A percentile compares a stretch with the other conserved stretches of the same genome.
These are phyloP conservation scores for Mola mola DNA, from an alignment of 2,113 vertebrate species.

Conservation along the genomic window DNA sequence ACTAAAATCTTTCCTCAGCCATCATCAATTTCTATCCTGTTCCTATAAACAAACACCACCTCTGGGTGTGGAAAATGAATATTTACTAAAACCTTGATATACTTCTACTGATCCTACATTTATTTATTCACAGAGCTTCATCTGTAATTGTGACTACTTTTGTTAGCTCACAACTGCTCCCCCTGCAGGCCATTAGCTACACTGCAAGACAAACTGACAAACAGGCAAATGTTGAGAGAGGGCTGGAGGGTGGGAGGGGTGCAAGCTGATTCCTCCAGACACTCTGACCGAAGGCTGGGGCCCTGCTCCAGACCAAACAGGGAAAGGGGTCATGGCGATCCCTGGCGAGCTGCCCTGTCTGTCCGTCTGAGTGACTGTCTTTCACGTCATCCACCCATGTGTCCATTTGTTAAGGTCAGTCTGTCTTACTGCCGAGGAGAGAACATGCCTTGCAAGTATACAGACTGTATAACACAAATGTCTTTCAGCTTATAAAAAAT, in stretches of 20 bases:
- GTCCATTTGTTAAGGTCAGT: too few relatives aligned
- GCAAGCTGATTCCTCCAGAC: conserved; percentile 76
- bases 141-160: too few relatives aligned
- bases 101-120: neutral
- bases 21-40: neutral
- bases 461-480: too few relatives aligned
- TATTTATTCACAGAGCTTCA: too few relatives aligned
- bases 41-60: neutral
- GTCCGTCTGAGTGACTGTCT: conserved; percentile 13
- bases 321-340: conserved; percentile 69
- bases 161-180: conserved; percentile 40
- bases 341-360: conserved; percentile 39
- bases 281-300: conserved; percentile 62
- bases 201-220: conserved; percentile 16
- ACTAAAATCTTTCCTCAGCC: neutral
- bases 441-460: too few relatives aligned
- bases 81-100: neutral
- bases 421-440: too few relatives aligned
- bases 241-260: conserved; percentile 22
- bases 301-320: conserved; percentile 74
- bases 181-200: conserved; percentile 59
- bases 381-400: neutral
- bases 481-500: too few relatives aligned
- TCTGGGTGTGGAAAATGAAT: neutral
- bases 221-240: neutral